These are phyloP conservation scores for Tetranychus truncatus DNA, from an alignment of 2,888 invertebrate genomes.

Conservation along the genomic window DNA sequence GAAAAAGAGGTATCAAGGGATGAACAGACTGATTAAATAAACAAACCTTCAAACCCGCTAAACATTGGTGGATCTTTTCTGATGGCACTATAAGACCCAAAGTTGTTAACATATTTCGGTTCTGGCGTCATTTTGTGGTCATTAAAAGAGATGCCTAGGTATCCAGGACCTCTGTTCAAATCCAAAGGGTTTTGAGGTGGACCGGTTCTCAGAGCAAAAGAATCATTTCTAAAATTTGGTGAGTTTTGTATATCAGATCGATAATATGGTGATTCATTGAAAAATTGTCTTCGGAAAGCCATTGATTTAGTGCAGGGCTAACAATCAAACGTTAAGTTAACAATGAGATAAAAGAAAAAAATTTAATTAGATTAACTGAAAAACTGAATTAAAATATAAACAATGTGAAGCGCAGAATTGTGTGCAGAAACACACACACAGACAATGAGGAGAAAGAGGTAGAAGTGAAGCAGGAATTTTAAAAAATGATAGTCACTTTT, in stretches of 20 bases:
- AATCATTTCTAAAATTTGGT: not conserved
- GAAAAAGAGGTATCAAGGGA: not conserved
- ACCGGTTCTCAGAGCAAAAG: not conserved
- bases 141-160: not conserved
- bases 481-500: not conserved
- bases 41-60: not conserved
- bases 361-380: not conserved
- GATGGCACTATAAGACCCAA: not conserved
- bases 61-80: not conserved
- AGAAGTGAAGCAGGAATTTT: not conserved
- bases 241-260: not conserved
- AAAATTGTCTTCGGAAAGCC: not conserved
- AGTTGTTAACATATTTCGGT: not conserved
- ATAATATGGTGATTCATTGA: not conserved
- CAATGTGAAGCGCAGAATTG: not conserved
- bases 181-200: not conserved
- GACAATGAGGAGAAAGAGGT: not conserved
- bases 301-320: not conserved
- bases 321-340: not conserved
- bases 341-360: not conserved
- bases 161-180: not conserved
- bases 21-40: not conserved
- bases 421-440: not conserved
- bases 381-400: not conserved
- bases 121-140: not conserved